phyloP scores from a whole-genome alignment of 1,140 invertebrate genomes.

The Pissodes strobi region DNA sequence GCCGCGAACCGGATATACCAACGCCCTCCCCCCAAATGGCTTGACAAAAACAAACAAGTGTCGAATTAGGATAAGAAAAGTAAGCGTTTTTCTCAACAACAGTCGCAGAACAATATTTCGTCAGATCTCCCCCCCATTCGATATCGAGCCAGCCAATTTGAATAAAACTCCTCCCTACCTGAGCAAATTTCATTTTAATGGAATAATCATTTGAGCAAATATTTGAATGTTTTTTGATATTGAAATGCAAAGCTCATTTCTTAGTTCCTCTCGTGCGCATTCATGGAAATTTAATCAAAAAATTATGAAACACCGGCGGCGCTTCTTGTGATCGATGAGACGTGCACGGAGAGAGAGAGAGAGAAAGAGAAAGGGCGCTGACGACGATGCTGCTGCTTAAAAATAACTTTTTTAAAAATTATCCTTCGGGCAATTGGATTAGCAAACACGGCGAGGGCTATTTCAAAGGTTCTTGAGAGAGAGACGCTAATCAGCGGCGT shows the following conservation, averaged over 20 bases:
- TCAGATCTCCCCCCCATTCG: conserved; percentile 26
- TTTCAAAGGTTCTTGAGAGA: no score
- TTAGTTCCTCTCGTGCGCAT: conserved; percentile 51
- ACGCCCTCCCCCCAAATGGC: no score
- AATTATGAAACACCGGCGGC: conserved; percentile 52
- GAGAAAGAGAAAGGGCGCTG: not conserved
- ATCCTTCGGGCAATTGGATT: no score
- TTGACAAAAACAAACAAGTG: conserved; percentile 42
- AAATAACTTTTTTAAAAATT: not conserved
- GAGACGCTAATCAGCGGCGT: no score
- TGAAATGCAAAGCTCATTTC: conserved; percentile 53
- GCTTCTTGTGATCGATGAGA: conserved; percentile 40
- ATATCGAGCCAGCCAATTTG: conserved; percentile 40
- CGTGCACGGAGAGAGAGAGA: no score
- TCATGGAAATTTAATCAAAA: conserved; percentile 55
- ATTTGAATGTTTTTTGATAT: conserved; percentile 57
- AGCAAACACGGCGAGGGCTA: no score
- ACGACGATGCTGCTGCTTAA: not conserved
- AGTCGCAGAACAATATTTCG: conserved; percentile 49
- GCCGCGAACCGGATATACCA: no score
- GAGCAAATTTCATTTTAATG: conserved; percentile 57
- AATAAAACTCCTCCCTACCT: conserved; percentile 51
- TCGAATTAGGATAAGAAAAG: conserved; percentile 40
- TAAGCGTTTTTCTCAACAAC: conserved; percentile 28
- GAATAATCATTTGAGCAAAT: conserved; percentile 58